A percentile compares a stretch with the other conserved stretches of the same genome.
These are phyloP conservation scores for Dendropsophus ebraccatus DNA, from an alignment of 2,113 vertebrate genomes.

Conservation along the genomic window DNA sequence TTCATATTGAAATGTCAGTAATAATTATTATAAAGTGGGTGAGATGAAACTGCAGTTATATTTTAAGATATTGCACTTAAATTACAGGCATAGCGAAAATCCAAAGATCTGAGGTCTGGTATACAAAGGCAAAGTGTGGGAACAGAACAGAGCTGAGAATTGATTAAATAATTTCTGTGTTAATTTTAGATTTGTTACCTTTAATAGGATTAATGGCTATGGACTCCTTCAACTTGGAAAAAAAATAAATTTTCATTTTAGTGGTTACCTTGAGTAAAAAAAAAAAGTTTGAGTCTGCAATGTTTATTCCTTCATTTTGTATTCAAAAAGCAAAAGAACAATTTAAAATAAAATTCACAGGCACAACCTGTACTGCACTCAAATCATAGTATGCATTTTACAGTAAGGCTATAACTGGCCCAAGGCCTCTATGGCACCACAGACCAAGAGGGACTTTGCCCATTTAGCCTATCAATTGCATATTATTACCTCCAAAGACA, in stretches of 20 bases:
- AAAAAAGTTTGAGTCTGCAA: no score
- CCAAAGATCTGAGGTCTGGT: not conserved
- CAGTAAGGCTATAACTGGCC: not conserved
- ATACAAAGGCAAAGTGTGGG: not conserved
- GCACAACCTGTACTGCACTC: no score
- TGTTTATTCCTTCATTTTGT: no score
- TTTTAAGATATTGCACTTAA: not conserved
- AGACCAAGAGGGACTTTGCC: no score
- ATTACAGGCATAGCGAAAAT: not conserved
- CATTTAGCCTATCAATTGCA: no score
- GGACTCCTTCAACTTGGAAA: no score
- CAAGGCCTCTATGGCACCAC: not conserved
- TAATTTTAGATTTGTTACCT: not conserved
- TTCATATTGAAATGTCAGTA: slow-evolving; percentile 11
- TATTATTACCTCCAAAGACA: no score
- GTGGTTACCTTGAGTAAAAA: no score
- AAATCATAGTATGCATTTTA: not conserved
- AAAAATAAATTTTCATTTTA: no score
- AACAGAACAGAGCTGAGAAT: not conserved
- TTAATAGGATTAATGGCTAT: not conserved
- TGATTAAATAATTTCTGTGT: not conserved
- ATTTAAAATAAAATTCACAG: not conserved
- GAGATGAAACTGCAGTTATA: slow-evolving; percentile 2
- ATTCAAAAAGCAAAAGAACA: no score
- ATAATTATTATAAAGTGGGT: not conserved